These are phyloP conservation scores for Candoia aspera DNA, from an alignment of 2,113 vertebrate genomes.

Conservation along the genomic window DNA sequence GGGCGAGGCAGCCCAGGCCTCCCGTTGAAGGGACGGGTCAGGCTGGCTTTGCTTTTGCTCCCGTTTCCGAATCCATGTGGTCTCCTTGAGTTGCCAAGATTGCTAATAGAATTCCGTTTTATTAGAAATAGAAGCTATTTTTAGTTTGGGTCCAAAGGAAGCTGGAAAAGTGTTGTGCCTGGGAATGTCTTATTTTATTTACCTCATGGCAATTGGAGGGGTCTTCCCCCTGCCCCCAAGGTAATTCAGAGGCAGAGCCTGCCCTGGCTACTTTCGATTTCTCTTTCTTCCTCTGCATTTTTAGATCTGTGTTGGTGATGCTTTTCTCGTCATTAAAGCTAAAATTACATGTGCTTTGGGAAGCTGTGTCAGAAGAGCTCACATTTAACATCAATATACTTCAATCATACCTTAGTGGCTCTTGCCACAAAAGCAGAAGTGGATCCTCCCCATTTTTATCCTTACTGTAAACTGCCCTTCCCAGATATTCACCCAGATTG, in stretches of 20 bases:
- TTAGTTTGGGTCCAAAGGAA: not conserved
- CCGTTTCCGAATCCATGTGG: not conserved
- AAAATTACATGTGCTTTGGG: not conserved
- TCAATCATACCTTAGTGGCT: not conserved
- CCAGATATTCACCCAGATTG: not conserved
- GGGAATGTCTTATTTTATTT: not conserved
- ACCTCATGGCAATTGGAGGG: not conserved
- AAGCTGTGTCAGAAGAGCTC: not conserved
- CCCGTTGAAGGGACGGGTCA: rapidly evolving
- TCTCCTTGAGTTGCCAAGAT: not conserved
- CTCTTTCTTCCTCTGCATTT: not conserved
- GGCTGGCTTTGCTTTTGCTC: not conserved
- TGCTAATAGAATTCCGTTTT: not conserved
- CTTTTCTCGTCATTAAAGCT: not conserved
- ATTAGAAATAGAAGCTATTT: not conserved
- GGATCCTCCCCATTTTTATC: not conserved
- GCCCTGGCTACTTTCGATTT: not conserved
- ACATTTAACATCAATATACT: not conserved
- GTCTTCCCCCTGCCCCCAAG: not conserved
- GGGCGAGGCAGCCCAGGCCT: not conserved
- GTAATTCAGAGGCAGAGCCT: not conserved
- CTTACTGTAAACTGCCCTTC: not conserved
- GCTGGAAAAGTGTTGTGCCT: not conserved
- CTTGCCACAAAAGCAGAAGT: not conserved
- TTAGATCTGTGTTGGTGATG: not conserved